Base-by-base conservation (phyloP, 2,888 invertebrate species). In the Drosophila basisetae region DNA sequence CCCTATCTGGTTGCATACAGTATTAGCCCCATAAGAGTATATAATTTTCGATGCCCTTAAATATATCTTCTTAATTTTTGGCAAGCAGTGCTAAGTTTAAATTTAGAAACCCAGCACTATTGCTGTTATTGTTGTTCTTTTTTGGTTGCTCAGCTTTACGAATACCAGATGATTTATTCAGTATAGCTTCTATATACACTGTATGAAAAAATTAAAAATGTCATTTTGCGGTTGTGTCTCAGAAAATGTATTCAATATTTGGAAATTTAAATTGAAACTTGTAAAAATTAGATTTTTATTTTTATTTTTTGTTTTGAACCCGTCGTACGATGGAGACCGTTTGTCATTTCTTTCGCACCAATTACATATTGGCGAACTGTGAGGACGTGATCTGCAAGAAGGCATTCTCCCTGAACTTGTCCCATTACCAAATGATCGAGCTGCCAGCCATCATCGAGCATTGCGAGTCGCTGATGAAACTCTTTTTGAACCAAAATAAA, bases 281-380 rank as follows among this genome's bases (percentile, higher is more conserved):
- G 22, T 16, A 54, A 41, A n/a, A 41, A 56, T 5, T 13, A 5
- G 1, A 58, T 58, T 43, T 30, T 13, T n/a, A 43, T 31, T 43
- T 30, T 13, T 9, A 22, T 10, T 28, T 49, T 16, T 28, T 13
- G 41, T 41, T 25, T 25, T 25, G 4, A 25, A 9, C 25, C 9
- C 47, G 25, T 47, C 16, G 3, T 31, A n/a, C 28, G 11, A 95
- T 95, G 95, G 95, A 95, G 94, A 94, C 94, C 88, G 94, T 96
- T 87, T 94, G 95, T 92, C 95, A 95, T 93, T 96, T 95, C 93
- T 95, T 96, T 88, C 95, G 95, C 92, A 95, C 95, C 93, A 95
- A 96, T 91, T 95, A 96, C 89, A 95, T 95, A 90, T 91, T 95
- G 84, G 95, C 95, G 43, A 94, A 95, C 81, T 95, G 96, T 84